Evolutionary conservation across 2,797 vertebrate species (phyloP), one percentile per base, ranked within the genome.

Genomic region (Meda fulgida): DNA sequence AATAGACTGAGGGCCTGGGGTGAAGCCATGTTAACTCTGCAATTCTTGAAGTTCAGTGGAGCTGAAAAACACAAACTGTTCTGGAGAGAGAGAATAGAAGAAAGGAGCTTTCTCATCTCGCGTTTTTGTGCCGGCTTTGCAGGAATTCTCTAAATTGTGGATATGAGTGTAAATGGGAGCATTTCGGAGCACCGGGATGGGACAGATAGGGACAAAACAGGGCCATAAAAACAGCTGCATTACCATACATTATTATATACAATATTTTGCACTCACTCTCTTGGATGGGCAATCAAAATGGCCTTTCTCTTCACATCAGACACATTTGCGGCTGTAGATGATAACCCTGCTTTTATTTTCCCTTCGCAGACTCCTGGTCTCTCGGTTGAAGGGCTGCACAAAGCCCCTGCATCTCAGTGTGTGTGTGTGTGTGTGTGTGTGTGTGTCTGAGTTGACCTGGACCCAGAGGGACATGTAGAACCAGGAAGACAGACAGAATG

Each of bases 241-340:
- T 94, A 92, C 92, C 89, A 93, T 93, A 92, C 90, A 92, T 84
- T 81, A 82, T 93, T 94, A 93, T 94, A 92, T 88, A 92, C 91
- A 92, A 94, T 48, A 80, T 93, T 92, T 93, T 91, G 89, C 92
- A 89, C 92, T 93, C 89, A 88, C 87, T 89, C 92, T 92, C 91
- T 92, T 93, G 92, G 91, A 92, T 92, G 91, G 93, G 89, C 92
- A 92, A 93, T 94, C 93, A 91, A 91, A 93, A 91, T 92, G 91
- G 89, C 88, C 92, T 90, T 87, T 53, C 66, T 66, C 92, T 91
- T 89, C 90, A 90, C 84, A 92, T 91, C 91, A 91, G 89, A 86
- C 93, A 92, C 93, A 91, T 93, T 94, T 92, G 88, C 90, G 91
- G 92, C 92, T 91, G 93, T 90, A 92, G 93, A 94, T 92, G 92